These are phyloP conservation scores for Anastatus disparis DNA, from an alignment of 1,140 invertebrate genomes.

Conservation along the genomic window DNA sequence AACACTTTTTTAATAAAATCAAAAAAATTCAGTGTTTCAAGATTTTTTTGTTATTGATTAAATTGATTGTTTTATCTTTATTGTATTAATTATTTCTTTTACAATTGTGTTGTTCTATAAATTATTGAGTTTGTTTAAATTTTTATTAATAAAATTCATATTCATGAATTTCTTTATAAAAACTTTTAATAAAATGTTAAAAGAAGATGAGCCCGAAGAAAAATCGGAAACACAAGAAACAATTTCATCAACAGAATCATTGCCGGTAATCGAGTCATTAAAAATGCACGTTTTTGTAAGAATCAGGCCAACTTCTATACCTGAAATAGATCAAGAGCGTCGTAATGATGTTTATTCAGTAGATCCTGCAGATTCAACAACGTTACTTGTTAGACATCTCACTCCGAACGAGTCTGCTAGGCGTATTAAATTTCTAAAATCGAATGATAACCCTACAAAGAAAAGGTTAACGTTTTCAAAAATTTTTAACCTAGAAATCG, in stretches of 20 bases:
- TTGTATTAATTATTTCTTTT: too few relatives aligned
- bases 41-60: not conserved
- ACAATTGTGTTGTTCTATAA: too few relatives aligned
- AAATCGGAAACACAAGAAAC: not conserved
- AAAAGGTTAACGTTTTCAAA: slow-evolving; percentile 52
- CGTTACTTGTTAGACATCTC: slow-evolving; percentile 50
- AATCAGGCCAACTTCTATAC: slow-evolving; percentile 48
- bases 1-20: too few relatives aligned
- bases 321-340: slow-evolving; percentile 34
- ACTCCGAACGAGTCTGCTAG: slow-evolving; percentile 38
- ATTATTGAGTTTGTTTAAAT: not conserved
- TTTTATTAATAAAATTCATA: not conserved
- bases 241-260: not conserved
- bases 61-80: not conserved
- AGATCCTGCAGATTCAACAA: slow-evolving; percentile 44
- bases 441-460: slow-evolving; percentile 37
- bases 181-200: slow-evolving; percentile 2
- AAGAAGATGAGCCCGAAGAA: not conserved
- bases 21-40: not conserved
- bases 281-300: slow-evolving; percentile 55
- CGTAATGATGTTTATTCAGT: slow-evolving; percentile 49
- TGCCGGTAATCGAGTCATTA: not conserved
- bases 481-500: slow-evolving; percentile 48
- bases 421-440: slow-evolving; percentile 44
- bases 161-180: not conserved